A percentile compares a stretch with the other conserved stretches of the same genome.
These are phyloP conservation scores for Phymatocera aterrima DNA, from an alignment of 2,888 invertebrate genomes.

Conservation along the genomic window DNA sequence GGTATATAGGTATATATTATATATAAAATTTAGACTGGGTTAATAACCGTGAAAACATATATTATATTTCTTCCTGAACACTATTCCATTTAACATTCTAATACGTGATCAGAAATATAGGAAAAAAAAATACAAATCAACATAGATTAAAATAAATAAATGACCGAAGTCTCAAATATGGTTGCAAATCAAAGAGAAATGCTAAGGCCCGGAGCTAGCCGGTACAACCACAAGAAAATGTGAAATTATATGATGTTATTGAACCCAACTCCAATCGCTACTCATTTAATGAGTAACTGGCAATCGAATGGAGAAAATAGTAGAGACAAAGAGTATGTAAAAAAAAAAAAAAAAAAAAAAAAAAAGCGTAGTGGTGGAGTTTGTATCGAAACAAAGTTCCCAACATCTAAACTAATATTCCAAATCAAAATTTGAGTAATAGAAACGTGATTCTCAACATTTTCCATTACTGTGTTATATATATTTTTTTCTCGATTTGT, in stretches of 20 bases:
- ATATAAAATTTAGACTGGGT: constrained; percentile 2
- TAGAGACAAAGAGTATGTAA: constrained; percentile 36
- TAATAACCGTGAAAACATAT: not conserved
- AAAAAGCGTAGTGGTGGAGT: not conserved
- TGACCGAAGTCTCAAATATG: constrained; percentile 27
- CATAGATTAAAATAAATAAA: not conserved
- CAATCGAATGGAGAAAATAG: constrained; percentile 63
- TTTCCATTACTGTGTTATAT: not conserved
- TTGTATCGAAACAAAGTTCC: not conserved
- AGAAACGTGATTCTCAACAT: not conserved
- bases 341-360: not conserved
- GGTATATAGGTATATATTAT: not conserved
- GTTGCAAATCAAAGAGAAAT: constrained; percentile 51
- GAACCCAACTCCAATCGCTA: constrained; percentile 73
- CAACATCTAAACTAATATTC: not conserved
- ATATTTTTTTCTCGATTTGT: not conserved
- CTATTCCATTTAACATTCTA: not conserved
- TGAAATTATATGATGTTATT: constrained; percentile 54
- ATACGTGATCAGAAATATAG: not conserved
- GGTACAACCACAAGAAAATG: constrained; percentile 70
- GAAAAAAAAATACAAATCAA: not conserved
- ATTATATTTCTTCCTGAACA: not conserved
- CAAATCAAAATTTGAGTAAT: not conserved
- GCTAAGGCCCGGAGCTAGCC: constrained; percentile 73
- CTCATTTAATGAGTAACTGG: constrained; percentile 66